phyloP scores from a whole-genome alignment of 2,888 invertebrate species.

The Melikaiella ostensackeni region DNA sequence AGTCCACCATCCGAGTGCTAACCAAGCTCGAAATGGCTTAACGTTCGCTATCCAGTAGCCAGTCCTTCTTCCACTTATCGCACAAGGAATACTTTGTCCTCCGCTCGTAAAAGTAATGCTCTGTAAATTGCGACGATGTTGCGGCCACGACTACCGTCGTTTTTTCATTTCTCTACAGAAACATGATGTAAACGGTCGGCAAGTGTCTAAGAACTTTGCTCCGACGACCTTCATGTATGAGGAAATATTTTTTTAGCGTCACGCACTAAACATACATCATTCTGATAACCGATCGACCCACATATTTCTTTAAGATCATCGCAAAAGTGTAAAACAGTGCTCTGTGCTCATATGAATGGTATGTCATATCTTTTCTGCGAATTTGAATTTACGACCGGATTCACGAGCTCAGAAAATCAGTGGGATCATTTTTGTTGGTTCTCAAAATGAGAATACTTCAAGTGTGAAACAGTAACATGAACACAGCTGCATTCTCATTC shows the following conservation, averaged over 20 bases:
- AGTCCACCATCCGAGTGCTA: too few relatives aligned
- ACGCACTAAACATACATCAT: too few relatives aligned
- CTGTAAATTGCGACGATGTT: slow-evolving; percentile 56
- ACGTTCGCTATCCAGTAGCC: not conserved
- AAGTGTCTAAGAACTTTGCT: not conserved
- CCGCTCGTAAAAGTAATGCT: slow-evolving; percentile 63
- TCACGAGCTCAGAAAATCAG: too few relatives aligned
- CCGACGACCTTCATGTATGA: not conserved
- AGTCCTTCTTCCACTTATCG: slow-evolving; percentile 54
- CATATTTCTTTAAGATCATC: not conserved
- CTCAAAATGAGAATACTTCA: too few relatives aligned
- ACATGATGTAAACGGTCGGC: slow-evolving; percentile 24
- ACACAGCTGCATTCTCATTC: too few relatives aligned
- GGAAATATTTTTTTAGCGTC: not conserved
- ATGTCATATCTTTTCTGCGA: not conserved
- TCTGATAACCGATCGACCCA: slow-evolving; percentile 8
- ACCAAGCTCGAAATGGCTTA: too few relatives aligned
- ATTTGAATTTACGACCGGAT: not conserved
- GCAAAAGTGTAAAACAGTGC: not conserved
- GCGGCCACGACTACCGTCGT: slow-evolving; percentile 20
- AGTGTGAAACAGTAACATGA: too few relatives aligned
- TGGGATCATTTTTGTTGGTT: too few relatives aligned
- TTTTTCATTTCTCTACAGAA: slow-evolving; percentile 15
- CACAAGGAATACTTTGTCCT: slow-evolving; percentile 64
- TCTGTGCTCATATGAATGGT: not conserved